Base-by-base conservation (phyloP, 1,140 invertebrate species). In the Rhagoletis pomonella region DNA sequence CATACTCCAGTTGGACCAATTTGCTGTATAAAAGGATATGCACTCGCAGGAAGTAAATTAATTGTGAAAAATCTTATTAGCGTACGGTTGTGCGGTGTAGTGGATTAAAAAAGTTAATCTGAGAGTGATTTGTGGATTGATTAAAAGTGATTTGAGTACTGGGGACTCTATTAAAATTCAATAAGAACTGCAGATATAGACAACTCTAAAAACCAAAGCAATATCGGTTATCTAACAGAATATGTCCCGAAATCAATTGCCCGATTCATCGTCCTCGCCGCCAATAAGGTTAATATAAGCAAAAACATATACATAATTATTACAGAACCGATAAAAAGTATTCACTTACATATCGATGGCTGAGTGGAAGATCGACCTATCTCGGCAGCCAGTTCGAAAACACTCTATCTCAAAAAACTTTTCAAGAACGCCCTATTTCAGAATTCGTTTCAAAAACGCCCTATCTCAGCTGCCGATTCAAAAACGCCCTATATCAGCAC, bases 261-360 rank as follows among this genome's bases (percentile, higher is more conserved):
- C 94, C 17, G 94, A 94, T 90, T 94, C 94, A 10, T 94, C 94
- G 14, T 94, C 94, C n/a, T 94, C 94, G 6, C 94, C 94, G 14
- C 94, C 94, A 47, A 93, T 94, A 58, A 94, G 93, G 94, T 94
- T 86, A 86, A 87, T 87, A 85, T 2, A 10, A 55, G 50, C 50
- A 55, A 55, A 29, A 2, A 55, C 50, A 55, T n/a, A n/a, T n/a
- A n/a, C 5, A 10, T 3, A 2, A 10, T 55, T 55, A 55, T 55
- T 55, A 7, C 5, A 7, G 50, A 55, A 19, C 10, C 29, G 39
- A 29, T 6, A 1, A n/a, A n/a, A n/a, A n/a, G n/a, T n/a, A n/a
- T 73, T 73, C 29, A 29, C 29, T 29, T 29, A 29, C 29, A n/a
- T n/a, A n/a, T n/a, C n/a, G n/a, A n/a, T n/a, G n/a, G n/a, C n/a